Evolutionary conservation across 1,140 invertebrate species (phyloP), one percentile per base, ranked within the genome.

Genomic region (Microplitis mediator): DNA sequence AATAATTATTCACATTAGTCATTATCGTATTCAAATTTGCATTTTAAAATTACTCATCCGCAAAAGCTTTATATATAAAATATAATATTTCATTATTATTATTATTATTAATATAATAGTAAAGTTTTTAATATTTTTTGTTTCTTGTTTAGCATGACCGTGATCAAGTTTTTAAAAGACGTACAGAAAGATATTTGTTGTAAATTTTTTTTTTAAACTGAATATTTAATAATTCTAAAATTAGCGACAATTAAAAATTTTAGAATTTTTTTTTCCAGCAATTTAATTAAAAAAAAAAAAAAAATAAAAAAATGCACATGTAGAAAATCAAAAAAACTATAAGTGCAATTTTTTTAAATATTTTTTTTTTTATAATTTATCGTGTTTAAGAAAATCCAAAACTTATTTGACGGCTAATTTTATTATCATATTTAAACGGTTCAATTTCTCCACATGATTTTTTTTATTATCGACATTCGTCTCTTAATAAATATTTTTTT

Each of bases 61-160:
- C 45, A 71, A 71, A 71, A 58, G 63, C 68, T 74, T 74, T 66
- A 71, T 66, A 70, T 74, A 74, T 70, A 74, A 70, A 74, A 74
- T 74, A 69, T 74, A 71, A 51, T 31, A 60, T 13, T 74, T 73
- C 60, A 35, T 71, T 23, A 34, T 71, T 64, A 54, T 35, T 58
- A 56, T 6, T 61, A 67, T 39, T 62, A 45, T 73, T 51, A 32
- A 54, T 54, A 67, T 67, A 52, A 58, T 39, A 54, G 5, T 54
- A 11, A 13, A 4, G 45, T 31, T 35, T 56, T 31, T 35, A n/a
- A 56, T 58, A 9, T 69, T 69, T 58, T 61, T 1, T 58, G 23
- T 23, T 45, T 45, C 11, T 45, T 45, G 39, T 45, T 45, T 9
- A 45, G 39, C 39, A 45, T 45, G 39, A 45, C 39, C 5, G 39